These are phyloP conservation scores for Campylomormyrus numenius DNA, from an alignment of 2,113 vertebrate genomes.

Conservation along the genomic window DNA sequence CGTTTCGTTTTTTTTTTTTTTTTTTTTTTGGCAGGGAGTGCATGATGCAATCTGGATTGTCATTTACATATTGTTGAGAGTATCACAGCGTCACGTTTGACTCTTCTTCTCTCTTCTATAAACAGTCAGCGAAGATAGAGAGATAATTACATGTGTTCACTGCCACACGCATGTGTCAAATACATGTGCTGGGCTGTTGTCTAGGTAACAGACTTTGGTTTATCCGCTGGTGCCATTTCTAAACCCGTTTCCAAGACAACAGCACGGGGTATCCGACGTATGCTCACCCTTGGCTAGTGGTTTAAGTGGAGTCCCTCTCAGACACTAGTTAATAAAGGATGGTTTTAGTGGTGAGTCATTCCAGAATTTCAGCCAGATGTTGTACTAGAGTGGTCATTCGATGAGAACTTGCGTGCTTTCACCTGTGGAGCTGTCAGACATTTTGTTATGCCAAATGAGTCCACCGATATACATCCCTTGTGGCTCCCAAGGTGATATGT, in stretches of 20 bases:
- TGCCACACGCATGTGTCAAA: neutral
- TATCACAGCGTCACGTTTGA: neutral
- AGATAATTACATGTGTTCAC: neutral
- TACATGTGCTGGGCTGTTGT: conserved; percentile 17
- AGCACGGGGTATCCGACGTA: neutral
- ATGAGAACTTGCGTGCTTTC: neutral
- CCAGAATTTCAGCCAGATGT: neutral
- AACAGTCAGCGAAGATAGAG: neutral
- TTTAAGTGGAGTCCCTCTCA: neutral
- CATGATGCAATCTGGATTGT: neutral
- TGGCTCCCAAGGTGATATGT: neutral
- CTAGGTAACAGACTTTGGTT: conserved; percentile 22
- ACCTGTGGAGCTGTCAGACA: neutral
- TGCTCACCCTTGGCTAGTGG: neutral
- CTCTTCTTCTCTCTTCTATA: neutral
- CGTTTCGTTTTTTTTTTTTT: neutral
- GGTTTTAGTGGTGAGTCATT: neutral
- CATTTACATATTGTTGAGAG: neutral
- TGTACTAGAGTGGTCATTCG: neutral
- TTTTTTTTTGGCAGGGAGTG: neutral
- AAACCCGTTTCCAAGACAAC: conserved; percentile 20
- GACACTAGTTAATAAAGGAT: neutral
- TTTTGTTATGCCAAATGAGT: neutral
- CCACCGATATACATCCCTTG: neutral
- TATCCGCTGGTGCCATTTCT: conserved; percentile 7